These are phyloP conservation scores for Stegophylla sp. DNA, from an alignment of 2,888 invertebrate species.

Conservation along the genomic window DNA sequence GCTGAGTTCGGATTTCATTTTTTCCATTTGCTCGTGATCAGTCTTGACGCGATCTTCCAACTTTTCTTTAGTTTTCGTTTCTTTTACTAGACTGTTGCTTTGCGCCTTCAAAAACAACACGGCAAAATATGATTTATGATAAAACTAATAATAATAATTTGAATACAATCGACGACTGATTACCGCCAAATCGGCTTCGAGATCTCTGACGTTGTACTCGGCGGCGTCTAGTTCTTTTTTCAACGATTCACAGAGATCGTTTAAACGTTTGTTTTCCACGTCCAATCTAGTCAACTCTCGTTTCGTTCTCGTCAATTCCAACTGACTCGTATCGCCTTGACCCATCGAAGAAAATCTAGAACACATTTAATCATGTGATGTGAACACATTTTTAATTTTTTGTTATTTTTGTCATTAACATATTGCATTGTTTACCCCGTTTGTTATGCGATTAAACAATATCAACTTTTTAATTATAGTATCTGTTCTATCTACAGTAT, in stretches of 20 bases:
- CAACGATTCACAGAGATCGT: conserved; percentile 31
- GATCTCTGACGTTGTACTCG: conserved; percentile 47
- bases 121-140: background rate
- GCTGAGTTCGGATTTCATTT: conserved; percentile 27
- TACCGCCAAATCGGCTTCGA: conserved; percentile 51
- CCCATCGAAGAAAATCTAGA: conserved; percentile 48
- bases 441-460: too few species aligned
- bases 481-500: too few species aligned
- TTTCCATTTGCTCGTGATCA: conserved; percentile 44
- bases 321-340: conserved; percentile 49
- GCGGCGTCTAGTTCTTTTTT: conserved; percentile 28
- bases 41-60: conserved; percentile 28
- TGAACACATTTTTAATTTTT: too few species aligned
- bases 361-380: too few species aligned
- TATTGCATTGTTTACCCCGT: too few species aligned
- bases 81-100: conserved; percentile 48
- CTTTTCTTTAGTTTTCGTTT: conserved; percentile 46
- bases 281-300: conserved; percentile 26
- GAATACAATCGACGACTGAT: background rate
- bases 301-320: conserved; percentile 43
- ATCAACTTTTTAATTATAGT: too few species aligned
- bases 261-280: conserved; percentile 24
- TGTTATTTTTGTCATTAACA: too few species aligned
- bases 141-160: background rate
- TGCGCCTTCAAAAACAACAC: conserved; percentile 35